Evolutionary conservation across 2,113 vertebrate genomes (phyloP).

Genomic region (Pantherophis guttatus): DNA sequence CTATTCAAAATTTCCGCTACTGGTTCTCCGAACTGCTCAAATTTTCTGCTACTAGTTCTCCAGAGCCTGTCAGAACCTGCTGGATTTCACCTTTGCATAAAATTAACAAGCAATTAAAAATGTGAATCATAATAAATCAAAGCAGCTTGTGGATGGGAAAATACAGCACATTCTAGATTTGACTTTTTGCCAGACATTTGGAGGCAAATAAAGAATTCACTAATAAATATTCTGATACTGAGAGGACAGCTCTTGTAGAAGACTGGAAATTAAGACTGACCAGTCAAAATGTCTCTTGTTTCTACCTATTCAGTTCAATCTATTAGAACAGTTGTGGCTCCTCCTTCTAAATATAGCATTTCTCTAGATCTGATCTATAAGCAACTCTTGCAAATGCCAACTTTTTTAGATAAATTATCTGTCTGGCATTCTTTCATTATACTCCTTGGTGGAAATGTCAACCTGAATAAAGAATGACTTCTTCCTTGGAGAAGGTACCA

Average conservation of each 20-base stretch:
- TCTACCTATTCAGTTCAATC: neutral
- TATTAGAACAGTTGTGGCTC: neutral
- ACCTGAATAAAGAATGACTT: conserved; percentile 6
- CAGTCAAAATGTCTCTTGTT: neutral
- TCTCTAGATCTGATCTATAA: neutral
- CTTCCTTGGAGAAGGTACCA: neutral
- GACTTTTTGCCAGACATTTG: neutral
- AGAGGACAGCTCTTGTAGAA: neutral
- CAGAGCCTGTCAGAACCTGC: too few relatives aligned
- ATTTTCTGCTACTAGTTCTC: too few relatives aligned
- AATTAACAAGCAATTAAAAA: neutral
- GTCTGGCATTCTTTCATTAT: neutral
- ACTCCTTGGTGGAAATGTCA: conserved; percentile 10
- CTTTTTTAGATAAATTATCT: neutral
- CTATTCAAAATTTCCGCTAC: too few relatives aligned
- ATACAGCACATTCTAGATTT: neutral
- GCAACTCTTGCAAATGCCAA: conserved; percentile 2
- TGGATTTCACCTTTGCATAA: too few relatives aligned
- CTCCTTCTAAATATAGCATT: neutral
- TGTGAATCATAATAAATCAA: neutral
- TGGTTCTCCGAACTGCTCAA: too few relatives aligned
- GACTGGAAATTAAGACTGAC: too few relatives aligned
- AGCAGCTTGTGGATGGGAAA: neutral
- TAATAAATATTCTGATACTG: neutral
- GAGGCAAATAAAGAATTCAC: neutral